These are phyloP conservation scores for Leptinotarsa texana DNA, from an alignment of 1,140 invertebrate genomes.

Conservation along the genomic window DNA sequence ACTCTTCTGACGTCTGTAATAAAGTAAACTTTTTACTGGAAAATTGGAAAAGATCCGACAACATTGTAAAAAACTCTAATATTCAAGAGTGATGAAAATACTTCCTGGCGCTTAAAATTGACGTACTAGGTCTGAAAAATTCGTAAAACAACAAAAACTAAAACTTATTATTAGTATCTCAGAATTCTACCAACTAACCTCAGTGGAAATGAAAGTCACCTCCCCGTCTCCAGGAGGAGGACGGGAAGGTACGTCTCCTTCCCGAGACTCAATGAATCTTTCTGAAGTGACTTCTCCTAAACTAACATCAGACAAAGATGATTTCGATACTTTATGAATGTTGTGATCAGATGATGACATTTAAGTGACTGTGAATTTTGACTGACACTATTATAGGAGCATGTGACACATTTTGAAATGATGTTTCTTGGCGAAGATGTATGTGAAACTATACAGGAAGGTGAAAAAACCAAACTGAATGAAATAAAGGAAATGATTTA, in stretches of 20 bases:
- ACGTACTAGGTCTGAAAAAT: no score
- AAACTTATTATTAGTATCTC: no score
- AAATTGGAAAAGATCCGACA: constrained; percentile 1
- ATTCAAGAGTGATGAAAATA: background rate
- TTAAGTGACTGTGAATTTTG: constrained; percentile 28
- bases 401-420: background rate
- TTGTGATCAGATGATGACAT: constrained; percentile 30
- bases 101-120: no score
- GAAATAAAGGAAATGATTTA: no score
- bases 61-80: constrained; percentile 9
- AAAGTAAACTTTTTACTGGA: constrained; percentile 5
- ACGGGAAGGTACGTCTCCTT: background rate
- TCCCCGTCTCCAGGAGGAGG: background rate
- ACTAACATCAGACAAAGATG: constrained; percentile 15
- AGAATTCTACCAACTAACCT: no score
- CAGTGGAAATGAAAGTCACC: background rate
- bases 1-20: constrained; percentile 33
- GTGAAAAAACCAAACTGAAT: no score
- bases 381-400: background rate
- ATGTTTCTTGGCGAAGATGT: no score
- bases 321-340: constrained; percentile 16
- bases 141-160: no score
- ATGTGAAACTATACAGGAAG: no score
- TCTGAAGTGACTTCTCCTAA: background rate
- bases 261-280: background rate